Evolutionary conservation across 2,113 vertebrate genomes (phyloP).

Genomic region (Tetraodon nigroviridis): DNA sequence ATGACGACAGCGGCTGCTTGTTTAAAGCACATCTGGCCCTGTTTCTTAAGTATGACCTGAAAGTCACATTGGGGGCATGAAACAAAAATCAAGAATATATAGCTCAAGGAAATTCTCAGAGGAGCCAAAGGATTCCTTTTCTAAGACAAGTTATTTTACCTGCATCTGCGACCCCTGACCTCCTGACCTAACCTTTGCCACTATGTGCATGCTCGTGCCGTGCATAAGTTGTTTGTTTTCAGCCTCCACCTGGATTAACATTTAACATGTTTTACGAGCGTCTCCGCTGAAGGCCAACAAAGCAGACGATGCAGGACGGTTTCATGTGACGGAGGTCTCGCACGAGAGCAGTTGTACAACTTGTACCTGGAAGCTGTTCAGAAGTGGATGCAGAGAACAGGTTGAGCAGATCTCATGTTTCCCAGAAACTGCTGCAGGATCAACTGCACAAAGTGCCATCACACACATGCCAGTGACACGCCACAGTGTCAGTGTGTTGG

Average conservation of each 20-base stretch:
- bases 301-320: constrained; percentile 13
- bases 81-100: too few relatives aligned
- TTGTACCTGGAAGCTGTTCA: constrained; percentile 18
- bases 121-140: too few relatives aligned
- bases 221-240: constrained; percentile 10
- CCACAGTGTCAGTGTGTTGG: constrained; percentile 29
- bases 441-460: constrained; percentile 1
- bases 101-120: too few relatives aligned
- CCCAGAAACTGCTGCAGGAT: constrained; percentile 4
- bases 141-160: too few relatives aligned
- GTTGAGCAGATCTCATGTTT: constrained; percentile 1
- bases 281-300: constrained; percentile 27
- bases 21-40: too few relatives aligned
- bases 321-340: constrained; percentile 3
- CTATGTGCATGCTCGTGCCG: constrained; percentile 15
- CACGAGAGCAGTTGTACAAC: background rate
- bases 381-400: background rate
- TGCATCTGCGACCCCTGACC: too few relatives aligned
- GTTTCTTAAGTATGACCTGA: too few relatives aligned
- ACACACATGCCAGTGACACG: background rate
- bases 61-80: too few relatives aligned
- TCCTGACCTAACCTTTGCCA: constrained; percentile 38
- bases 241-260: constrained; percentile 24
- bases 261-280: constrained; percentile 30
- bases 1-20: too few relatives aligned